Evolutionary conservation across 2,888 invertebrate species (phyloP).

Genomic region (Chrysolina americana): DNA sequence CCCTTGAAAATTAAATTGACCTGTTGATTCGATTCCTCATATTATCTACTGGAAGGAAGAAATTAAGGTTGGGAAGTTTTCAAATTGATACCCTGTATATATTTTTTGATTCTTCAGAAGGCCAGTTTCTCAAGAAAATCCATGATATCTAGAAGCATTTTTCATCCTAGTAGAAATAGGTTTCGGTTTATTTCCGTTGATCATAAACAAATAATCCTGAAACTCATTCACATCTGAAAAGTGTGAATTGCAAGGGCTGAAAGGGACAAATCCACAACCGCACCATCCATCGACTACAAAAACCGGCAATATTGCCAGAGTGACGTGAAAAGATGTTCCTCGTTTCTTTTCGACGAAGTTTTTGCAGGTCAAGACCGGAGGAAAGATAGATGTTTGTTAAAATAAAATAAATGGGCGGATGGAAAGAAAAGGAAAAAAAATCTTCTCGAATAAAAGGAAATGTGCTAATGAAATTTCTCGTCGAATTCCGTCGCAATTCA

Average conservation of each 20-base stretch:
- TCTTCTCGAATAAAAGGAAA: conserved; percentile 38
- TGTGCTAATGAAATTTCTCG: conserved; percentile 47
- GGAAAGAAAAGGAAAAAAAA: conserved; percentile 34
- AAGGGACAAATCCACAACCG: conserved; percentile 1
- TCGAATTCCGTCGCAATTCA: conserved; percentile 22
- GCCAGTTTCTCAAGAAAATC: too few species aligned
- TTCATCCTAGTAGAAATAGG: too few species aligned
- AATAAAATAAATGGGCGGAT: conserved; percentile 49
- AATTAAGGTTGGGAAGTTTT: too few species aligned
- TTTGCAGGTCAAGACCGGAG: conserved; percentile 42
- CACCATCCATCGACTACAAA: conserved; percentile 13
- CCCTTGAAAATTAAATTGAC: too few species aligned
- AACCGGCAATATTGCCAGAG: conserved; percentile 14
- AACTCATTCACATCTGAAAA: background rate
- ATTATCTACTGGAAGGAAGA: too few species aligned
- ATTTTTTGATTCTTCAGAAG: too few species aligned
- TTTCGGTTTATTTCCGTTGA: too few species aligned
- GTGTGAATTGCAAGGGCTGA: background rate
- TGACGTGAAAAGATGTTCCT: conserved; percentile 34
- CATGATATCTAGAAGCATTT: too few species aligned
- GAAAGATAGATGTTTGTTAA: conserved; percentile 51
- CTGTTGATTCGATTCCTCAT: too few species aligned
- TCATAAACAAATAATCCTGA: too few species aligned
- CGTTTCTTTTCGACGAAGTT: conserved; percentile 28
- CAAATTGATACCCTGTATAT: too few species aligned